Evolutionary conservation across 2,113 vertebrate genomes (phyloP).

Genomic region (Typhlomys cinereus): DNA sequence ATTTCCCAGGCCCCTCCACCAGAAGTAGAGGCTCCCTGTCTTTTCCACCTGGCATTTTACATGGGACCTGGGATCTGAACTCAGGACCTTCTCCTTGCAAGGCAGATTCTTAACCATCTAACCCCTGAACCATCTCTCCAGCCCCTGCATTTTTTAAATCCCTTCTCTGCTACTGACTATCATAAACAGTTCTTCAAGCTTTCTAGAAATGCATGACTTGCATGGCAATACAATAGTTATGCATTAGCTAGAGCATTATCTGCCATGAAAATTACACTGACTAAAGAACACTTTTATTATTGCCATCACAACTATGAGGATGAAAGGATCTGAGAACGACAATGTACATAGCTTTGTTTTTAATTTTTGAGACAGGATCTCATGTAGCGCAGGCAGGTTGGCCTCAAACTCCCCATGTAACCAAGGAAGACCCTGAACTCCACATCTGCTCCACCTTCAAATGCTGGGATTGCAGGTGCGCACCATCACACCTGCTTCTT

Average conservation of each 20-base stretch:
- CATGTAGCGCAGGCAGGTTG: neutral
- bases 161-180: neutral
- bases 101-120: too few relatives aligned
- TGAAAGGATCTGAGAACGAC: neutral
- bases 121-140: too few relatives aligned
- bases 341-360: neutral
- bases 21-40: too few relatives aligned
- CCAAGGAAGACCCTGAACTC: neutral
- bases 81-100: too few relatives aligned
- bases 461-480: neutral
- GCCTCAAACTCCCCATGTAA: neutral
- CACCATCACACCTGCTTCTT: neutral
- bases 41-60: too few relatives aligned
- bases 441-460: neutral
- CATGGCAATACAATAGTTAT: neutral
- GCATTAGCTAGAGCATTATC: neutral
- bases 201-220: conserved; percentile 10
- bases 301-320: neutral
- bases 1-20: too few relatives aligned
- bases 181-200: neutral
- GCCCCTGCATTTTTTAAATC: neutral
- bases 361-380: neutral
- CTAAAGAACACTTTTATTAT: neutral
- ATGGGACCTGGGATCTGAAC: too few relatives aligned
- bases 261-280: conserved; percentile 8